These are phyloP conservation scores for Eleutherodactylus coqui DNA, from an alignment of 2,797 vertebrate genomes.

Conservation along the genomic window DNA sequence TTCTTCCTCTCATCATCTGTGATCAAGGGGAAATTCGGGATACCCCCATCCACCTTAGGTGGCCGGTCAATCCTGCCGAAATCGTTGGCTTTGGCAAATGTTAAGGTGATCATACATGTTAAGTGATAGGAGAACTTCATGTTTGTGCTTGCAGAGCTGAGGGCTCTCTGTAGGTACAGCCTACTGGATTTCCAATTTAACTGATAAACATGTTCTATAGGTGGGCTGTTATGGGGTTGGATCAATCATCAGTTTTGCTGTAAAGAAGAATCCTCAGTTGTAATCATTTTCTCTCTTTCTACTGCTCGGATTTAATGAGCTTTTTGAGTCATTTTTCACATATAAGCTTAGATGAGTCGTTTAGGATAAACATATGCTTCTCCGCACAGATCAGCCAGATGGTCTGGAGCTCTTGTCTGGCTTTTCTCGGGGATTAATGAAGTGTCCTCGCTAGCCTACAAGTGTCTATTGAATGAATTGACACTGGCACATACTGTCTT, in stretches of 20 bases:
- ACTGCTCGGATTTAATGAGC: conserved; percentile 1
- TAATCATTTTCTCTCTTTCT: not conserved
- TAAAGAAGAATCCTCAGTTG: not conserved
- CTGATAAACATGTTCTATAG: not conserved
- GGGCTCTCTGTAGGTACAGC: not conserved
- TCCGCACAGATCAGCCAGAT: conserved; percentile 78
- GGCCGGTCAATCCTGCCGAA: too few relatives aligned
- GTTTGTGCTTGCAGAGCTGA: not conserved
- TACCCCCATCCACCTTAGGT: too few relatives aligned
- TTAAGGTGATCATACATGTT: too few relatives aligned
- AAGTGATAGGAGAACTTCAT: not conserved
- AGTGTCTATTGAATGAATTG: conserved; percentile 70
- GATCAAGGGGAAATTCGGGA: too few relatives aligned
- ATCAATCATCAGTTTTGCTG: conserved; percentile 18
- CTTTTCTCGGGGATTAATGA: conserved; percentile 72
- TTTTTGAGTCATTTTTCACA: conserved; percentile 28
- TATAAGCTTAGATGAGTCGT: conserved; percentile 65
- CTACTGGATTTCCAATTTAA: not conserved
- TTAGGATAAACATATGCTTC: conserved; percentile 72
- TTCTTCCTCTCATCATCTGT: too few relatives aligned
- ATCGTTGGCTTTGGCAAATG: too few relatives aligned
- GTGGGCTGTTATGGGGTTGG: not conserved
- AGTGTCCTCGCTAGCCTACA: conserved; percentile 64
- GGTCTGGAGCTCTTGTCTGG: conserved; percentile 72
- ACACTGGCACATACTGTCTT: conserved; percentile 66